Percentiles rank a stretch among this genome's conserved stretches.
These are phyloP conservation scores for Eutolmus rufibarbis DNA, from an alignment of 2,888 invertebrate species.

Conservation along the genomic window DNA sequence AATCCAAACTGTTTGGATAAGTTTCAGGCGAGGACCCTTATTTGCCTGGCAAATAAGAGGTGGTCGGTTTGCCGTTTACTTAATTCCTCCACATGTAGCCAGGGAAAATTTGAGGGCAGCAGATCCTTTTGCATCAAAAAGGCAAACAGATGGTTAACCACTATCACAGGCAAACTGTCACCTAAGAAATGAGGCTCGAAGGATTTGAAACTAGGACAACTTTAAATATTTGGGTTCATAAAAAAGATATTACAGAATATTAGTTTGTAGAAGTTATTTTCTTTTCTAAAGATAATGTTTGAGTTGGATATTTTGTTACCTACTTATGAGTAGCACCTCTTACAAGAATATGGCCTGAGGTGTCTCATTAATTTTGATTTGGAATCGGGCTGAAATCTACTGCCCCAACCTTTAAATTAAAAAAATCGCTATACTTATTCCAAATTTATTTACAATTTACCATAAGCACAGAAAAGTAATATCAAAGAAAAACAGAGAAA, in stretches of 20 bases:
- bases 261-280: background rate
- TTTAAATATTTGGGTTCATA: background rate
- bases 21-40: background rate
- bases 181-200: background rate
- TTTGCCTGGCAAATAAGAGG: background rate
- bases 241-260: background rate
- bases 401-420: too few species aligned
- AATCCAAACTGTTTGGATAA: slow-evolving; percentile 27
- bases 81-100: background rate
- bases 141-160: background rate
- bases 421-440: too few species aligned
- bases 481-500: too few species aligned
- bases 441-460: too few species aligned
- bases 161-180: background rate
- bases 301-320: too few species aligned
- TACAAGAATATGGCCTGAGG: too few species aligned
- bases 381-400: too few species aligned
- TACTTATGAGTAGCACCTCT: too few species aligned
- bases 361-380: too few species aligned
- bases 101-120: background rate
- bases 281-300: background rate
- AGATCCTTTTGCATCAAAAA: background rate
- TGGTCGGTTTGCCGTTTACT: background rate
- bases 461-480: too few species aligned
- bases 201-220: background rate